A percentile compares a stretch with the other conserved stretches of the same genome.
Conservation (phyloP, 2,888 invertebrate species). For the Eremobia ochroleuca region DNA sequence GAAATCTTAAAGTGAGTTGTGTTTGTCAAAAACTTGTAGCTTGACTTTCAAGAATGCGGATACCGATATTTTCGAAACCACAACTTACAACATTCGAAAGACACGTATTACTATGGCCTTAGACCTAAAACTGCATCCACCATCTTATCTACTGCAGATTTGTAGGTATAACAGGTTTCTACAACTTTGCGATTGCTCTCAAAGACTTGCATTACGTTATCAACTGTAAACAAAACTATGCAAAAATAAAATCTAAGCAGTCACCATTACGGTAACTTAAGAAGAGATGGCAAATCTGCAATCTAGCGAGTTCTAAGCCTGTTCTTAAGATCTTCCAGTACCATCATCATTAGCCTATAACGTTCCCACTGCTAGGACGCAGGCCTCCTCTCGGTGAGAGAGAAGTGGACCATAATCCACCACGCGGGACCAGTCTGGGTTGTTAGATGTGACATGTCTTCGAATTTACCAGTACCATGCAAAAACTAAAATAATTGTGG, state of each 20-base stretch:
- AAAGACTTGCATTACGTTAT: not conserved
- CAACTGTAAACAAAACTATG: not conserved
- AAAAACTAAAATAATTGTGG: not conserved
- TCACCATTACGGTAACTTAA: not conserved
- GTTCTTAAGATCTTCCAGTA: not conserved
- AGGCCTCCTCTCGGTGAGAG: not conserved
- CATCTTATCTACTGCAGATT: not conserved
- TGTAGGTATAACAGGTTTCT: conserved; percentile 10
- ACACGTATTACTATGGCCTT: not conserved
- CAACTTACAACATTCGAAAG: not conserved
- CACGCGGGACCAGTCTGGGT: not conserved
- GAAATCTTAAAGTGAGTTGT: not conserved
- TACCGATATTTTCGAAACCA: not conserved
- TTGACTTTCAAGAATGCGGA: not conserved
- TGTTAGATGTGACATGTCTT: not conserved
- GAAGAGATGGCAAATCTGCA: not conserved
- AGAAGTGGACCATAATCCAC: not conserved
- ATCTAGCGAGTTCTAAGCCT: not conserved
- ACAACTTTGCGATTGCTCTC: not conserved
- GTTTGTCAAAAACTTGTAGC: not conserved
- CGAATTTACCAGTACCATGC: not conserved
- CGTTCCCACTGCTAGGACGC: not conserved
- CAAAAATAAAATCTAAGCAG: not conserved
- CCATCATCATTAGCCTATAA: not conserved
- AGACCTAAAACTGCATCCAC: not conserved